Base-by-base conservation (phyloP, 2,113 vertebrate species). In the Coturnix japonica region DNA sequence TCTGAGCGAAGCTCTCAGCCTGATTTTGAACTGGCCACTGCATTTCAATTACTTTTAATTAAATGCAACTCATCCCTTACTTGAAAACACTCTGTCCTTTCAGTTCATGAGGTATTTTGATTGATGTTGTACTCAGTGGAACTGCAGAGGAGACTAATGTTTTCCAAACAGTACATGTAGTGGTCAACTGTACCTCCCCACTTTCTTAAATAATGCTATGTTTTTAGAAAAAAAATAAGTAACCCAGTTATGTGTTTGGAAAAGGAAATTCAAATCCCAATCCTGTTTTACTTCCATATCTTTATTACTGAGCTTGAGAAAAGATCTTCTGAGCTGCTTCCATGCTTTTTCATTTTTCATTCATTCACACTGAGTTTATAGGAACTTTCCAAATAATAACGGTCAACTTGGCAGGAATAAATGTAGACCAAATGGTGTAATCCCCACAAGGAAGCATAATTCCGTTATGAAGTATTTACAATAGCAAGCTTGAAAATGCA, bases 391-490 rank as follows among this genome's bases (percentile, higher is more conserved):
- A 82, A 96, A 82, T 94, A 90, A 63, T 56, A 95, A 87, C 6
- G 11, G 54, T 77, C 88, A 86, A 18, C 63, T 96, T 97, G 92
- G 90, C 91, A 95, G 82, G 80, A 97, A 93, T 70, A 91, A 96
- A 92, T 84, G 53, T 74, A 43, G 72, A 85, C 39, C 74, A 91
- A 95, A 95, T 95, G 89, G 91, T 94, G 65, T 91, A 96, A 95
- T 96, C 64, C 74, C 82, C 93, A 84, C 56, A 92, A 97, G 85
- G 90, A 97, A 96, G 61, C 64, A 77, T 91, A 95, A 95, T 95
- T 97, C 82, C 91, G 83, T 81, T 88, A 91, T 88, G 90, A 96
- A 94, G 72, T 82, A 88, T 96, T 97, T 97, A 87, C 81, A 96
- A 88, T 71, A 66, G 73, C 87, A 95, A 93, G 82, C 87, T 91